phyloP scores from a whole-genome alignment of 2,113 vertebrate genomes.

The Diadophis punctatus region DNA sequence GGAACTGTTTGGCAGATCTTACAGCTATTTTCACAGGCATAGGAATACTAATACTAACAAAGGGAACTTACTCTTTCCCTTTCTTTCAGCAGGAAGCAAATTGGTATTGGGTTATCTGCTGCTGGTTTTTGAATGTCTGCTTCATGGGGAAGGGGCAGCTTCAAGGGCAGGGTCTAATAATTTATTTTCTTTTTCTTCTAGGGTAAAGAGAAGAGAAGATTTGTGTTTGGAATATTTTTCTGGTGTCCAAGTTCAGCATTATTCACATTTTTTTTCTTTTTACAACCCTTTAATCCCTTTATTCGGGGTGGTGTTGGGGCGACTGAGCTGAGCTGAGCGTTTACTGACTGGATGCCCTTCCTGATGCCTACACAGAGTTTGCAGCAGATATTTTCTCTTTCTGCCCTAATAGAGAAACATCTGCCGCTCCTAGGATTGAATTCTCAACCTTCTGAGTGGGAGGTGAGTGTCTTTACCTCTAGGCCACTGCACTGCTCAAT shows the following conservation, averaged over 20 bases:
- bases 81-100: not conserved
- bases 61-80: not conserved
- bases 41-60: not conserved
- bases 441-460: not conserved
- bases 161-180: not conserved
- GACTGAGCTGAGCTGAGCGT: not conserved
- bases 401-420: not conserved
- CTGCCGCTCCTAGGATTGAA: not conserved
- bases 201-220: not conserved
- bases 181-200: not conserved
- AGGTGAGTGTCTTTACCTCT: not conserved
- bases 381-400: not conserved
- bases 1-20: not conserved
- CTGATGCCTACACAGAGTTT: not conserved
- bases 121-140: not conserved
- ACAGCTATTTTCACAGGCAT: not conserved
- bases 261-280: not conserved
- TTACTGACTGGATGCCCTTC: not conserved
- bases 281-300: not conserved
- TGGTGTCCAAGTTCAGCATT: not conserved
- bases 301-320: no score
- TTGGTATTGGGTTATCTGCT: not conserved
- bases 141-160: not conserved
- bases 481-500: not conserved
- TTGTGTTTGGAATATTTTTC: not conserved